phyloP scores from a whole-genome alignment of 2,797 vertebrate genomes.

The Alca torda region DNA sequence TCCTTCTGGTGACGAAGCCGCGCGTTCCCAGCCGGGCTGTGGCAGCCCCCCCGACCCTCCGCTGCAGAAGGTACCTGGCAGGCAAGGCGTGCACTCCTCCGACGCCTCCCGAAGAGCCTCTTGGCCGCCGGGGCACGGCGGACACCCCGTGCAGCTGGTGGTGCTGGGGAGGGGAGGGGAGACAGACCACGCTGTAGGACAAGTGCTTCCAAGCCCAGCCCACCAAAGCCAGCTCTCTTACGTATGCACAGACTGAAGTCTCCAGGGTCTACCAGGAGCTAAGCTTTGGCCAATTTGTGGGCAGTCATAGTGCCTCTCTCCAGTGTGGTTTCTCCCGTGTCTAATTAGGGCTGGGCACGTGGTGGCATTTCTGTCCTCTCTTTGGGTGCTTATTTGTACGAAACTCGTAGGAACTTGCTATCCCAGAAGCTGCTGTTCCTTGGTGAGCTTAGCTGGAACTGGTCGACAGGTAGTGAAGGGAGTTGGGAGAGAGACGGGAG shows the following conservation, averaged over 20 bases:
- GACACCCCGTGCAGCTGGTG: conserved; percentile 77
- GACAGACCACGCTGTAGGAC: neutral
- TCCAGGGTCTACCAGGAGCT: neutral
- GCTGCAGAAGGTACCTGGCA: conserved; percentile 75
- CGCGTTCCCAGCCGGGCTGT: rapidly evolving
- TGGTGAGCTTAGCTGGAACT: neutral
- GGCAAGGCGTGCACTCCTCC: conserved; percentile 78
- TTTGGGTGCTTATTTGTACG: neutral
- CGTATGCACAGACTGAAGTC: rapidly evolving
- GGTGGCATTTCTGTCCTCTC: neutral
- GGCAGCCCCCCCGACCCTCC: neutral
- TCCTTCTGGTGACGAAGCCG: neutral
- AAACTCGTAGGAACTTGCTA: neutral
- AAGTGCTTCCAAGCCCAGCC: neutral
- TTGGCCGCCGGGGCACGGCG: conserved; percentile 78
- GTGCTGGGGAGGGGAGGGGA: conserved; percentile 70
- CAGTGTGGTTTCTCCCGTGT: neutral
- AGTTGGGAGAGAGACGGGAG: neutral
- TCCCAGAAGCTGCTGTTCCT: neutral
- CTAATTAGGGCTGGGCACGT: neutral
- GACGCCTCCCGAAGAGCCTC: conserved; percentile 78
- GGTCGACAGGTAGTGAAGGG: neutral
- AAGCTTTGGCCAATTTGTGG: neutral
- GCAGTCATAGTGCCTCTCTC: neutral
- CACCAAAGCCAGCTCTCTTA: neutral